phyloP scores from a whole-genome alignment of 2,888 invertebrate genomes.

The Morpho deidamia region DNA sequence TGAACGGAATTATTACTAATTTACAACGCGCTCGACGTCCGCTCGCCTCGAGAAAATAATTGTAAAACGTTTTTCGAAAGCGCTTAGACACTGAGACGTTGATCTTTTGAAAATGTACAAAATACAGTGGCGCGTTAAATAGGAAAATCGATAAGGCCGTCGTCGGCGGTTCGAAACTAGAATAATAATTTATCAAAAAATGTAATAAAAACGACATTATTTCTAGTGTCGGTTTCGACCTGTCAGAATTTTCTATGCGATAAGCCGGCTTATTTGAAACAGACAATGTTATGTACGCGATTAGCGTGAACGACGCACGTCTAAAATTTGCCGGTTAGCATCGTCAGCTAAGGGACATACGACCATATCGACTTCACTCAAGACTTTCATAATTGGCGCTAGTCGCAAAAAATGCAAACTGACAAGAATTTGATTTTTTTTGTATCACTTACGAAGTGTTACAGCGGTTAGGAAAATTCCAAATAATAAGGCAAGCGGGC shows the following conservation, averaged over 20 bases:
- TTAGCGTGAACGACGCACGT: conserved; percentile 28
- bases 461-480: conserved; percentile 83
- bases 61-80: conserved; percentile 75
- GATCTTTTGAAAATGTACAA: conserved; percentile 73
- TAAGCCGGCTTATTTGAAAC: conserved; percentile 30
- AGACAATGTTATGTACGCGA: conserved; percentile 6
- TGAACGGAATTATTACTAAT: conserved; percentile 75
- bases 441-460: conserved; percentile 66
- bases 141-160: conserved; percentile 75
- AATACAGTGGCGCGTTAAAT: conserved; percentile 70
- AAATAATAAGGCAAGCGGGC: conserved; percentile 64
- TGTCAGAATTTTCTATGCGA: conserved; percentile 72
- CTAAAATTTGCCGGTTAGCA: conserved; percentile 50
- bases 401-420: conserved; percentile 71
- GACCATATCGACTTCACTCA: conserved; percentile 55
- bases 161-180: conserved; percentile 65
- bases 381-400: conserved; percentile 71
- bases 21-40: conserved; percentile 69
- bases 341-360: conserved; percentile 40
- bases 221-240: conserved; percentile 67
- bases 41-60: conserved; percentile 64
- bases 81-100: conserved; percentile 62
- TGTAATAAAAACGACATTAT: conserved; percentile 78
- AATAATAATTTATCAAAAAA: conserved; percentile 77
- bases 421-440: conserved; percentile 58